These are phyloP conservation scores for Nymphalis polychloros DNA, from an alignment of 2,888 invertebrate genomes.

Conservation along the genomic window DNA sequence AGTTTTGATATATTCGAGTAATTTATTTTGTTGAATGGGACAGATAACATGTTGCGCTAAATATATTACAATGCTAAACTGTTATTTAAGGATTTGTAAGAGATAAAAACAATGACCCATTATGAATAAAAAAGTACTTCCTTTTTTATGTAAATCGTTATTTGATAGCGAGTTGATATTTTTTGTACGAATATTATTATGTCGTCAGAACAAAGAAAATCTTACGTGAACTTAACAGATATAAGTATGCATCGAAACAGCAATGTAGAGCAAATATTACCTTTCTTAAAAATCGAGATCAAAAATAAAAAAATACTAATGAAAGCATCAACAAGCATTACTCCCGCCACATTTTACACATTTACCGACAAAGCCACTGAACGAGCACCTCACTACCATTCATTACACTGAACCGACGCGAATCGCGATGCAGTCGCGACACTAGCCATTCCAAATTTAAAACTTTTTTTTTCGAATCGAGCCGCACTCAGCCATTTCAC, in stretches of 20 bases:
- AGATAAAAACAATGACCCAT: no score
- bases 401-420: slow-evolving; percentile 71
- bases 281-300: slow-evolving; percentile 34
- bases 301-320: slow-evolving; percentile 43
- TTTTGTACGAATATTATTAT: no score
- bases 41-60: neutral
- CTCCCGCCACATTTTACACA: slow-evolving; percentile 66
- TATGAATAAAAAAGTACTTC: no score
- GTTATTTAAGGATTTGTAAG: no score
- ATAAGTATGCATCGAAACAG: neutral
- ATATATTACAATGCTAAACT: neutral
- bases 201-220: no score
- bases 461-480: slow-evolving; percentile 38
- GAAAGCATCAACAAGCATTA: slow-evolving; percentile 61
- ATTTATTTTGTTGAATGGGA: neutral
- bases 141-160: no score
- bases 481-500: slow-evolving; percentile 27
- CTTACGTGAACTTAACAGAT: no score
- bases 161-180: no score
- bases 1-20: slow-evolving; percentile 50
- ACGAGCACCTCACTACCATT: slow-evolving; percentile 69
- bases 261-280: neutral
- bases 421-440: slow-evolving; percentile 69
- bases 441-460: slow-evolving; percentile 56
- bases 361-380: slow-evolving; percentile 75